Evolutionary conservation across 2,888 invertebrate species (phyloP), one percentile per base, ranked within the genome.

Genomic region (Nymphalis c-album): DNA sequence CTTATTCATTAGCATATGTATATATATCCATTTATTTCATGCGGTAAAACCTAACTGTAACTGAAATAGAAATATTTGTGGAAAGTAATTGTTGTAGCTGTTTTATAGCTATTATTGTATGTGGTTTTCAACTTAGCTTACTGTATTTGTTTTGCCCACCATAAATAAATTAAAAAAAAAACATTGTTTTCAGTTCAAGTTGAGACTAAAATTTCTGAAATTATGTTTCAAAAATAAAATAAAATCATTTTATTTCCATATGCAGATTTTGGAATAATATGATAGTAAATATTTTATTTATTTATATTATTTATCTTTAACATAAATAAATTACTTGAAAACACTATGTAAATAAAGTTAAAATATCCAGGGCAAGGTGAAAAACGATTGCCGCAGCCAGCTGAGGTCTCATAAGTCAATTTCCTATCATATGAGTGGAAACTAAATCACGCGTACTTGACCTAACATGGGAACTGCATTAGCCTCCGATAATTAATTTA

Each of bases 401-500:
- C 20, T 61, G 40, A 51, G 60, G 35, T 45, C 16, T 26, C 57
- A 48, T 69, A 69, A 71, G 48, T 67, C 45, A 68, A 70, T 71
- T 71, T 65, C 61, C 55, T 48, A 68, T 63, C 53, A 63, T 67
- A 68, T 63, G n/a, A 18, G 47, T 48, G 35, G 48, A 60, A 64
- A 55, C 53, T 55, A 55, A 55, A 57, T 57, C 67, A 64, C 69
- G 48, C 73, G 74, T 71, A 75, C 78, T 76, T 80, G 78, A 78
- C 78, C 77, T 65, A 61, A 64, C 71, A 71, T 59, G 65, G 67
- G 67, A 75, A 76, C 67, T 81, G 78, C 81, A 82, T 83, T 85
- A 85, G 73, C 66, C 74, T 58, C 71, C 80, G 73, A 77, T 86
- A 86, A 85, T 76, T 73, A 62, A 76, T 77, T 85, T 80, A 81